Evolutionary conservation across 1,140 invertebrate genomes (phyloP).

Genomic region (Cyphomyrmex costatus): DNA sequence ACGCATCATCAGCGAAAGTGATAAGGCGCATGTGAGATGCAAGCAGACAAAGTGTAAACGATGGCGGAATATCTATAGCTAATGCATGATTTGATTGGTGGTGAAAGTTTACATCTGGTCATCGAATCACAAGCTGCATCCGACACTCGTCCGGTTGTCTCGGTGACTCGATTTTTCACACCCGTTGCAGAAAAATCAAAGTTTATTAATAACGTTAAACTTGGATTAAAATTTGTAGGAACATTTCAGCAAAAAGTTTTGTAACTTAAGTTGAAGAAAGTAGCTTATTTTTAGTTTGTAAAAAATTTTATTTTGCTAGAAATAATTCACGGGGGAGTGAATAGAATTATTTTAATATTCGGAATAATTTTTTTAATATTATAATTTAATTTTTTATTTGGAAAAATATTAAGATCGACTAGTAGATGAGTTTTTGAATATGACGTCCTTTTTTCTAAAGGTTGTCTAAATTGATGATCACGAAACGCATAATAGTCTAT

Average conservation of each 20-base stretch:
- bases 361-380: constrained; percentile 41
- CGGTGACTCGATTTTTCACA: constrained; percentile 42
- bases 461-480: constrained; percentile 25
- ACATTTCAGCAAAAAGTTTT: not conserved
- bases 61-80: constrained; percentile 46
- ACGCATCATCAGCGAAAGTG: constrained; percentile 26
- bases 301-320: not conserved
- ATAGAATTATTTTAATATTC: not conserved
- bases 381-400: constrained; percentile 47
- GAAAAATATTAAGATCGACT: constrained; percentile 59
- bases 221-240: not conserved
- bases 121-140: constrained; percentile 54
- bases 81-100: constrained; percentile 50
- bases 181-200: constrained; percentile 34
- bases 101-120: constrained; percentile 76
- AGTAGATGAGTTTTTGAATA: not conserved
- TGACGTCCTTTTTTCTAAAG: constrained; percentile 66
- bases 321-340: not conserved
- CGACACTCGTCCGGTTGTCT: constrained; percentile 35
- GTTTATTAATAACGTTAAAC: constrained; percentile 6
- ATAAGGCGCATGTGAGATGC: constrained; percentile 32
- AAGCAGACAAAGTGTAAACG: constrained; percentile 30
- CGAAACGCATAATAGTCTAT: not conserved
- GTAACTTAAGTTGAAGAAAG: not conserved
- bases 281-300: not conserved